Evolutionary conservation across 2,113 vertebrate species (phyloP), one percentile per base, ranked within the genome.

Genomic region (Calyptommatus sinebrachiatus): DNA sequence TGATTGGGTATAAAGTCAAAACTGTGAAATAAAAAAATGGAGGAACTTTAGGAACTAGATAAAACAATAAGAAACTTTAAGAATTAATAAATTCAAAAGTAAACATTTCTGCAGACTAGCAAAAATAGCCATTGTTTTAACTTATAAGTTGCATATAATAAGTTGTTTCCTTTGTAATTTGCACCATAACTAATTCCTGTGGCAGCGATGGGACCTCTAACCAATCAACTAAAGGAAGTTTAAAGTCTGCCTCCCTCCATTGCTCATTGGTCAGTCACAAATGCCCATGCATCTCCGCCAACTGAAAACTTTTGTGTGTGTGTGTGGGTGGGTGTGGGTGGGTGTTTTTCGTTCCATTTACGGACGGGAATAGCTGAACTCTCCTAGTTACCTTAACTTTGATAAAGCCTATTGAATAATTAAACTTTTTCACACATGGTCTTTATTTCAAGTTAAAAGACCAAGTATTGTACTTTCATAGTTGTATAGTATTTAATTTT

Each of bases 331-430:
- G n/a, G n/a, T n/a, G n/a, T n/a, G n/a, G n/a, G n/a, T n/a, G n/a
- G n/a, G n/a, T n/a, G n/a, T n/a, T n/a, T n/a, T n/a, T n/a, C n/a
- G n/a, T n/a, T 41, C 35, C 35, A 41, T 41, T 4, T 41, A 41
- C 5, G 35, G 2, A 41, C 35, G 35, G 35, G 35, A 5, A 41
- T 41, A 41, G 2, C 35, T 41, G 35, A 41, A 41, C 35, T 41
- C 35, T 41, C 5, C 35, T 41, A 41, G 35, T 85, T 79, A 50
- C 4, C 14, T 72, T 81, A 71, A 74, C 60, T 77, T 79, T 77
- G 81, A 75, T 73, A 87, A 77, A 50, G 18, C 8, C 1, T 66
- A n/a, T 67, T 14, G 8, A 18, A 73, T 78, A 73, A 79, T 81
- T 84, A 69, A 60, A 69, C 35, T 45, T 26, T 31, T 31, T 67